A percentile compares a stretch with the other conserved stretches of the same genome.
Evolutionary conservation across 2,888 invertebrate genomes (phyloP).

Genomic region (Yponomeuta malinellus): DNA sequence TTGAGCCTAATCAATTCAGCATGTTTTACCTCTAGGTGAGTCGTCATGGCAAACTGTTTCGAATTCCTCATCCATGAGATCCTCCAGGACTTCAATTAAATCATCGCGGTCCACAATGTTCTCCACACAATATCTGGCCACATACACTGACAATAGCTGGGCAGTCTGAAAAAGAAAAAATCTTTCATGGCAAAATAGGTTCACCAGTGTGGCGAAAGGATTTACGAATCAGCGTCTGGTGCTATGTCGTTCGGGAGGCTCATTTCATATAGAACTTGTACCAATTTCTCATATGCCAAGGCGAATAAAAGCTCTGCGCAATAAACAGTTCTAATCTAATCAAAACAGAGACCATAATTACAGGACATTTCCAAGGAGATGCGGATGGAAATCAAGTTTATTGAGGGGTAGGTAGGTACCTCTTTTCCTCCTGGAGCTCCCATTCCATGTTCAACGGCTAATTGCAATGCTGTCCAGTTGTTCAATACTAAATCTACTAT

Average conservation of each 20-base stretch:
- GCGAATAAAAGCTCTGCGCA: too few relatives aligned
- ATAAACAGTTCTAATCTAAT: too few relatives aligned
- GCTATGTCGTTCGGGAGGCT: too few relatives aligned
- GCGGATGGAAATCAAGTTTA: too few relatives aligned
- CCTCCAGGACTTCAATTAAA: slow-evolving; percentile 79
- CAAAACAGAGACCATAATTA: too few relatives aligned
- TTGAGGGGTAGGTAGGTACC: slow-evolving; percentile 41
- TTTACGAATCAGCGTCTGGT: too few relatives aligned
- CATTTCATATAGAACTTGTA: too few relatives aligned
- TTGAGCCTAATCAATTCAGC: neutral
- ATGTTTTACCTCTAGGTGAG: slow-evolving; percentile 74
- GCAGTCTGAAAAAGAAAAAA: slow-evolving; percentile 69
- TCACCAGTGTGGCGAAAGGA: too few relatives aligned
- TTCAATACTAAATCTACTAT: slow-evolving; percentile 81
- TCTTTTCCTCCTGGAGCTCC: slow-evolving; percentile 81
- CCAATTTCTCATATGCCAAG: too few relatives aligned
- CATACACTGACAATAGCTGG: slow-evolving; percentile 78
- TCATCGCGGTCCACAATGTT: slow-evolving; percentile 77
- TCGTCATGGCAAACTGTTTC: slow-evolving; percentile 83
- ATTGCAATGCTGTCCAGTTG: slow-evolving; percentile 82
- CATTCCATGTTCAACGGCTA: slow-evolving; percentile 85
- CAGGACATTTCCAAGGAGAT: too few relatives aligned
- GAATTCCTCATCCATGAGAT: slow-evolving; percentile 84
- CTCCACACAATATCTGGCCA: slow-evolving; percentile 78
- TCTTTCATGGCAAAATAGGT: neutral